These are phyloP conservation scores for Sebastes taczanowskii DNA, from an alignment of 2,797 vertebrate species.

Conservation along the genomic window DNA sequence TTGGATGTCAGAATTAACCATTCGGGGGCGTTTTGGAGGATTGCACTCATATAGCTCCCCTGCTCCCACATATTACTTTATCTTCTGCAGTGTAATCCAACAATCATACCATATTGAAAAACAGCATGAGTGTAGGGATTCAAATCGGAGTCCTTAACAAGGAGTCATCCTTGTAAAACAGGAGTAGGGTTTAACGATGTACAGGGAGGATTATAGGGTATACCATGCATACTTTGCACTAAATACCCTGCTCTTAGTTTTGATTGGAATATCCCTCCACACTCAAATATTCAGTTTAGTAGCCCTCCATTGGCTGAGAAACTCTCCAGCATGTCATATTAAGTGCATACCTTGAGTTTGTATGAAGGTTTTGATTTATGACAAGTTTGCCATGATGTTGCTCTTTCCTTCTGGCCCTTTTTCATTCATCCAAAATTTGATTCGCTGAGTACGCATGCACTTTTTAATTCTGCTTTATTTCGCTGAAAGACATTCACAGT, in stretches of 20 bases:
- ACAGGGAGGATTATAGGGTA: conserved; percentile 41
- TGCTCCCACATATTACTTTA: conserved; percentile 26
- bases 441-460: conserved; percentile 27
- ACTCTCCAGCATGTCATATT: conserved; percentile 22
- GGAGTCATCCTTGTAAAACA: not conserved
- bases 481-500: conserved; percentile 42
- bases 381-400: conserved; percentile 1
- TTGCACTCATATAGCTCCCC: conserved; percentile 19
- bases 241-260: conserved; percentile 43
- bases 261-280: conserved; percentile 33
- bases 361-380: conserved; percentile 41
- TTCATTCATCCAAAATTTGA: conserved; percentile 27
- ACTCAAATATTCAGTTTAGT: conserved; percentile 31
- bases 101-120: conserved; percentile 17
- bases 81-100: conserved; percentile 39
- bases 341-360: conserved; percentile 36
- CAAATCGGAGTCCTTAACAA: conserved; percentile 27
- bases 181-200: conserved; percentile 33
- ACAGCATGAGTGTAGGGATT: conserved; percentile 11
- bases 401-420: conserved; percentile 1
- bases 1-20: conserved; percentile 29
- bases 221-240: conserved; percentile 34
- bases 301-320: conserved; percentile 11
- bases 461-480: conserved; percentile 46
- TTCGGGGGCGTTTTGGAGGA: conserved; percentile 11